phyloP scores from a whole-genome alignment of 1,140 invertebrate genomes.

The Bacillus rossius region DNA sequence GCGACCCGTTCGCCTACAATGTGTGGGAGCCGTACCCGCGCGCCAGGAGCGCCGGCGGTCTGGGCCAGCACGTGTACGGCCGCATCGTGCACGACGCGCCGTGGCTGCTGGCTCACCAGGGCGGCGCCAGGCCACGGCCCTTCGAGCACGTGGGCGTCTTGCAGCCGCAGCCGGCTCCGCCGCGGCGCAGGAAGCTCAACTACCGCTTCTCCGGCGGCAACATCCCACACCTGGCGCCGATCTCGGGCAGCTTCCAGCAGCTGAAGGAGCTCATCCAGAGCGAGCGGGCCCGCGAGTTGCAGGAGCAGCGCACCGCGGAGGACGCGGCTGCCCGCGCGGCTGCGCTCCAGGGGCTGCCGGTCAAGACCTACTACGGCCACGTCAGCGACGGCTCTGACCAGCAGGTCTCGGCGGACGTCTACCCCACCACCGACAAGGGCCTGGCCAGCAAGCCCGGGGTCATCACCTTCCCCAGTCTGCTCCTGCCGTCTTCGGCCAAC shows the following conservation, averaged over 20 bases:
- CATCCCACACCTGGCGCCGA: conserved; percentile 36
- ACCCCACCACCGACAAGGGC: not conserved
- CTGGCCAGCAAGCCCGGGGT: not conserved
- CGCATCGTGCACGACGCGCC: conserved; percentile 45
- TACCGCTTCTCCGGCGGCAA: not conserved
- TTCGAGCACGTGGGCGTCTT: conserved; percentile 4
- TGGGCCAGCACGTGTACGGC: conserved; percentile 43
- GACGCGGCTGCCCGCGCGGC: conserved; percentile 52
- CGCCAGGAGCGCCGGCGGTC: conserved; percentile 32
- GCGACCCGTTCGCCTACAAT: conserved; percentile 74
- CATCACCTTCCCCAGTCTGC: not conserved
- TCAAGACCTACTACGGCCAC: conserved; percentile 12
- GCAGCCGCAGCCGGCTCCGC: conserved; percentile 42
- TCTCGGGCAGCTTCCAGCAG: conserved; percentile 56
- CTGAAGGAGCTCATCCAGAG: conserved; percentile 53
- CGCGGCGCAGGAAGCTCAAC: conserved; percentile 41
- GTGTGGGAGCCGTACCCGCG: conserved; percentile 53
- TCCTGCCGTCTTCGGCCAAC: not conserved
- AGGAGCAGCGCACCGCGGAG: conserved; percentile 54
- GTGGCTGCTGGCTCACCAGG: not conserved
- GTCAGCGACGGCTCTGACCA: not conserved
- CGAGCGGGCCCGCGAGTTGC: conserved; percentile 59
- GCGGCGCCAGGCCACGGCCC: not conserved
- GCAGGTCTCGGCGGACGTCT: not conserved
- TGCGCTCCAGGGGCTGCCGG: conserved; percentile 49